Evolutionary conservation across 2,113 vertebrate species (phyloP), one percentile per base, ranked within the genome.

Genomic region (Redunca redunca): DNA sequence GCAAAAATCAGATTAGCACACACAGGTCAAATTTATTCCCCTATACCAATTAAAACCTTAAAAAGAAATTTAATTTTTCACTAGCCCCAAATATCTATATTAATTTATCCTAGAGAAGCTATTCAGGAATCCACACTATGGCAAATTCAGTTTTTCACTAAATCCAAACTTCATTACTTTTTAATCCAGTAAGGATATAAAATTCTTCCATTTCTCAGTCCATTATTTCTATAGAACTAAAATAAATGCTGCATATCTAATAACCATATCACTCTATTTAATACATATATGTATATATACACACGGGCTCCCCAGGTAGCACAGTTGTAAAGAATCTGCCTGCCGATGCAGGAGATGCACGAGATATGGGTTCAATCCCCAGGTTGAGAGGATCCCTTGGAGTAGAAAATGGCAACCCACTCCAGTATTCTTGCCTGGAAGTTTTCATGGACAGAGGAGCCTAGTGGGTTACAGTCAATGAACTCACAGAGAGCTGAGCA

Each of bases 41-140:
- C 12, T 2, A 84, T 40, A 36, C 26, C n/a, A 91, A 55, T 62
- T 89, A 89, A 95, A 94, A 89, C 5, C 43, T 57, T 89, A 15
- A 89, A 89, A 57, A 92, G 28, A 95, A 94, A 77, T 87, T 52
- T 87, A 96, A 64, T 89, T 58, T 83, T 88, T 95, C 43, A 89
- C 40, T 57, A 93, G 28, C 26, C 33, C 33, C n/a, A 90, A 80
- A 77, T 57, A 90, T 28, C 78, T 86, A 58, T 21, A 89, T 81
- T 50, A 80, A 46, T 95, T 86, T 78, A 57, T 97, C 17, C 26
- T 83, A 89, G 7, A 64, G 50, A 85, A 85, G 48, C 78, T 78
- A 57, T 64, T 84, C 28, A 91, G 52, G 23, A 96, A 87, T 91
- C 60, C 25, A 11, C 0, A 74, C 67, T 87, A 52, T 53, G 30